phyloP scores from a whole-genome alignment of 2,888 invertebrate species.

The Metallyticus violacea region DNA sequence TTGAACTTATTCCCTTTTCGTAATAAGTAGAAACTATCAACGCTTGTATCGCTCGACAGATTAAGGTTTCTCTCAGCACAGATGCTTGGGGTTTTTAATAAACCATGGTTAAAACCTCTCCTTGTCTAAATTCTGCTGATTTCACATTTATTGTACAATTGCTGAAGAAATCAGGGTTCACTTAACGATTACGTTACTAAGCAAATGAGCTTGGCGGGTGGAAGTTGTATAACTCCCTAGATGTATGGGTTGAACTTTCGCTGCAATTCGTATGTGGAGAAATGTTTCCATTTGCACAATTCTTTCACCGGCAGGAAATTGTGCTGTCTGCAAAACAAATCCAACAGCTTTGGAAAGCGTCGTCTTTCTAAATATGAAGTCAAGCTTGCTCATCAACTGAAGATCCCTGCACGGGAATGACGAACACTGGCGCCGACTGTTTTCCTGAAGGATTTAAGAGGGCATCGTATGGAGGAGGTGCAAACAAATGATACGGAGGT shows the following conservation, averaged over 20 bases:
- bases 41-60: too few species aligned
- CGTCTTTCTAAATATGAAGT: too few species aligned
- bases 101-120: not conserved
- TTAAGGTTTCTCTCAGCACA: not conserved
- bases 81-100: not conserved
- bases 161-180: not conserved
- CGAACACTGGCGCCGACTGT: not conserved
- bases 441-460: not conserved
- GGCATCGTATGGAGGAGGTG: not conserved
- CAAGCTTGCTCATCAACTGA: not conserved
- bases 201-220: too few species aligned
- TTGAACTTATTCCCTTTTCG: not conserved
- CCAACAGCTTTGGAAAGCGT: too few species aligned
- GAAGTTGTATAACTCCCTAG: not conserved
- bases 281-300: too few species aligned
- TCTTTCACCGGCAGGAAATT: too few species aligned
- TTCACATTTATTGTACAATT: not conserved
- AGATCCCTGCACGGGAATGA: not conserved
- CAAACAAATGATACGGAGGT: not conserved
- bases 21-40: not conserved
- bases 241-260: not conserved
- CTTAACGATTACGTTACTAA: not conserved
- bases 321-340: too few species aligned
- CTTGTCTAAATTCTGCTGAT: not conserved
- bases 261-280: not conserved